phyloP scores from a whole-genome alignment of 2,797 vertebrate genomes.

The Furcifer pardalis region DNA sequence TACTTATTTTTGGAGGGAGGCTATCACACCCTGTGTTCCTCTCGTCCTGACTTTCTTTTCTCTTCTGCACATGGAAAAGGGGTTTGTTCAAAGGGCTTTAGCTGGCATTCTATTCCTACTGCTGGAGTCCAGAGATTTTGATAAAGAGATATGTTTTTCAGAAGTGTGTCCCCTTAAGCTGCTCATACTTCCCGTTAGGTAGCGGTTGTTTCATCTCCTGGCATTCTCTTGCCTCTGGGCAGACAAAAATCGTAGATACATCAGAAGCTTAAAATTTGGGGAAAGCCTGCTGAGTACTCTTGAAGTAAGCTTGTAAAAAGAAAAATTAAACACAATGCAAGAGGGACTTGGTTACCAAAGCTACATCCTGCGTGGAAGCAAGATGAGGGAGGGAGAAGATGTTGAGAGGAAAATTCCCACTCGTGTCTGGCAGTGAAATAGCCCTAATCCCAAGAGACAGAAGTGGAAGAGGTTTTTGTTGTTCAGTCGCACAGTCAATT shows the following conservation, averaged over 20 bases:
- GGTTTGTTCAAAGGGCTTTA: not conserved
- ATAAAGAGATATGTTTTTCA: not conserved
- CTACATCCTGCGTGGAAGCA: not conserved
- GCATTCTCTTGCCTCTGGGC: not conserved
- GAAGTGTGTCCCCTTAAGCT: not conserved
- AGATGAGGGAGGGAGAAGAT: not conserved
- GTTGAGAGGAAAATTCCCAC: not conserved
- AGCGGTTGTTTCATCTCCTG: not conserved
- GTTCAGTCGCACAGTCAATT: no score
- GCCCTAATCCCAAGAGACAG: not conserved
- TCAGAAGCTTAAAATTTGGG: not conserved
- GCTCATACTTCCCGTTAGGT: not conserved
- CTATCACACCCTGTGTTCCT: not conserved
- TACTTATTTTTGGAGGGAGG: not conserved
- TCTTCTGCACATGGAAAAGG: not conserved
- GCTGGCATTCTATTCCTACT: conserved; percentile 9
- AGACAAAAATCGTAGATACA: not conserved
- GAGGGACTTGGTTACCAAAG: not conserved
- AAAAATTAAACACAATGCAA: not conserved
- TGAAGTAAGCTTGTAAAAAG: not conserved
- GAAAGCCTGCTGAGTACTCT: not conserved
- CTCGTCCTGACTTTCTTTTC: not conserved
- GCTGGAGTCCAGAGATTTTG: not conserved
- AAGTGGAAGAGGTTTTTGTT: no score
- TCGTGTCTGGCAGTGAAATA: not conserved